phyloP scores from a whole-genome alignment of 2,888 invertebrate species.

The Caenorhabditis angaria region DNA sequence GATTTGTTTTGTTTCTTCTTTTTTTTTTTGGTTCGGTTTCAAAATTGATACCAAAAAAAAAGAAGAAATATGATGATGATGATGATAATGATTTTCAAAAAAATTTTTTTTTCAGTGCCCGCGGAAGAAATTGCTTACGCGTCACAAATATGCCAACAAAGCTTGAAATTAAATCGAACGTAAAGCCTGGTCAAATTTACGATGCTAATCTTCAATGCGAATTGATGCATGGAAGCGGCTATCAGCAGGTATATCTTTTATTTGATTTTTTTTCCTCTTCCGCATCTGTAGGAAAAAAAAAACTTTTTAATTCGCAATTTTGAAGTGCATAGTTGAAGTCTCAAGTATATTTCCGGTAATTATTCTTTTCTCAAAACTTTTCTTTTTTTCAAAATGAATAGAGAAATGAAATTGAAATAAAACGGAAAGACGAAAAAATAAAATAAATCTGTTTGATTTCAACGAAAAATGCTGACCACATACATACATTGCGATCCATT shows the following conservation, averaged over 20 bases:
- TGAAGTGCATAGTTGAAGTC: neutral
- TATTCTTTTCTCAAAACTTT: neutral
- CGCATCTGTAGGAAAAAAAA: neutral
- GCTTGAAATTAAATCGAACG: slow-evolving; percentile 54
- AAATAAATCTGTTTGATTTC: neutral
- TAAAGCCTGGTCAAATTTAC: slow-evolving; percentile 71
- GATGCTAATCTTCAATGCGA: slow-evolving; percentile 71
- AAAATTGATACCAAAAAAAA: slow-evolving; percentile 6
- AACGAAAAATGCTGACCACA: slow-evolving; percentile 1
- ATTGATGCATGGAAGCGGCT: slow-evolving; percentile 71
- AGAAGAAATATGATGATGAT: neutral
- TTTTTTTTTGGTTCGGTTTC: slow-evolving; percentile 23
- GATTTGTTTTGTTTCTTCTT: slow-evolving; percentile 8
- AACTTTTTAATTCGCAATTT: neutral
- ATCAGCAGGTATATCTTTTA: slow-evolving; percentile 57
- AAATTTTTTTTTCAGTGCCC: slow-evolving; percentile 45
- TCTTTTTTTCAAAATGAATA: neutral
- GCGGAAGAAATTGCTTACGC: slow-evolving; percentile 68
- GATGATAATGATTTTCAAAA: neutral
- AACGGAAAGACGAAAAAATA: neutral
- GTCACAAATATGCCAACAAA: slow-evolving; percentile 63
- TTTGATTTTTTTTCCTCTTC: neutral
- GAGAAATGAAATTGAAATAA: neutral
- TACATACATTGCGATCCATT: neutral
- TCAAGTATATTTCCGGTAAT: neutral